Conservation (phyloP, 2,888 invertebrate genomes). For the Drosophila neonasuta region DNA sequence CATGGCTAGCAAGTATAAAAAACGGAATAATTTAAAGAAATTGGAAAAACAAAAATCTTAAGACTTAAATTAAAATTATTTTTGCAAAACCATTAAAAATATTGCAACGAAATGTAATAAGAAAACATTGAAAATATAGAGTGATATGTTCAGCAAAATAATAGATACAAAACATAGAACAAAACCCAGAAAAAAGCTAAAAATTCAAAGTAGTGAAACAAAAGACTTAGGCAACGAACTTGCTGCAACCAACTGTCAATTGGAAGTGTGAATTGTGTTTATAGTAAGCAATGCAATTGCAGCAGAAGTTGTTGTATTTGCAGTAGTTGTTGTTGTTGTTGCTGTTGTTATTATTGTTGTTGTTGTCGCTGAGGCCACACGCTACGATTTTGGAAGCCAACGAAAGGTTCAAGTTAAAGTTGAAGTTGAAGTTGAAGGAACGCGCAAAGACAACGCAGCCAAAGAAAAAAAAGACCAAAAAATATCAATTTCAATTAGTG, state of each 20-base stretch:
- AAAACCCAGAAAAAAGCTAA: not conserved
- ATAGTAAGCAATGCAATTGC: constrained; percentile 29
- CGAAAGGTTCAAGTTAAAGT: constrained; percentile 44
- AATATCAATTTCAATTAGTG: constrained; percentile 72
- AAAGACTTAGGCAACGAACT: constrained; percentile 77
- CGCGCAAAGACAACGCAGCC: constrained; percentile 41
- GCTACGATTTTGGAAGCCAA: constrained; percentile 68
- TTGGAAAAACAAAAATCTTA: too few species aligned
- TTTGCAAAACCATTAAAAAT: too few species aligned
- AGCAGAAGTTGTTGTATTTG: constrained; percentile 22
- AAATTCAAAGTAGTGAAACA: constrained; percentile 26
- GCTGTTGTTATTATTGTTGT: constrained; percentile 21
- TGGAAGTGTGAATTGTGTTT: not conserved
- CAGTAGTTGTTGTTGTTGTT: constrained; percentile 26
- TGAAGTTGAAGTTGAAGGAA: constrained; percentile 28
- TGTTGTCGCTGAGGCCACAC: constrained; percentile 43
- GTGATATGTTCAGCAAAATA: not conserved
- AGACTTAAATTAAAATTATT: too few species aligned
- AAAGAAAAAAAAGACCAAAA: constrained; percentile 9
- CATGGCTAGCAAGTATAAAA: too few species aligned
- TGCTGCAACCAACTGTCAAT: constrained; percentile 15
- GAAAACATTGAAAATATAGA: too few species aligned
- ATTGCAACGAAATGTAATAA: too few species aligned
- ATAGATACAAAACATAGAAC: not conserved
- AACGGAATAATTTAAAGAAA: too few species aligned